A percentile compares a stretch with the other conserved stretches of the same genome.
Conservation (phyloP, 2,888 invertebrate species). For the Phalangium opilio region DNA sequence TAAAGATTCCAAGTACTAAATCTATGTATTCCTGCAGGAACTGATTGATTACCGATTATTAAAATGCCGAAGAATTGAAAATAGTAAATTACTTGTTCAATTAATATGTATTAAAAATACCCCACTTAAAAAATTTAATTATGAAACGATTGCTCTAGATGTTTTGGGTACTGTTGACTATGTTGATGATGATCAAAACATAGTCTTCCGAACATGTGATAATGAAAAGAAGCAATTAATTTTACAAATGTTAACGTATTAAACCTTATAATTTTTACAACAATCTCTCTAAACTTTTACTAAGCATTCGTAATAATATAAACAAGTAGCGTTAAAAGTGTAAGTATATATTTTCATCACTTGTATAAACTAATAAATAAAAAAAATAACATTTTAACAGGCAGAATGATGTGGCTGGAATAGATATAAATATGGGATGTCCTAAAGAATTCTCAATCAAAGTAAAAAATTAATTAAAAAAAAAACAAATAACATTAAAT, state of each 20-base stretch:
- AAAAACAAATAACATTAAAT: background rate
- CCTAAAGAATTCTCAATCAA: conserved; percentile 96
- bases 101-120: no score
- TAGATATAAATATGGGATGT: conserved; percentile 99
- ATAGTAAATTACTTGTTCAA: conserved; percentile 42
- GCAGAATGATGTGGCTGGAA: conserved; percentile 78
- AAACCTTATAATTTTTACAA: no score
- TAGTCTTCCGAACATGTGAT: conserved; percentile 77
- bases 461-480: conserved; percentile 25
- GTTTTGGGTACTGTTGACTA: conserved; percentile 79
- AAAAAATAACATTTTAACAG: conserved; percentile 43
- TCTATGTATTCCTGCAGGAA: no score
- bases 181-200: conserved; percentile 72
- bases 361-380: conserved; percentile 3
- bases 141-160: conserved; percentile 56
- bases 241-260: conserved; percentile 53
- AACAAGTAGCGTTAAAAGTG: conserved; percentile 70
- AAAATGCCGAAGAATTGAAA: conserved; percentile 57
- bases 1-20: no score
- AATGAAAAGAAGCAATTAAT: conserved; percentile 67
- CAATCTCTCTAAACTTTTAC: no score
- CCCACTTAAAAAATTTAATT: no score
- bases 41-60: conserved; percentile 84
- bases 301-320: conserved; percentile 6
- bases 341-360: conserved; percentile 35